Conservation (phyloP, 2,113 vertebrate genomes). For the Danionella cerebrum region DNA sequence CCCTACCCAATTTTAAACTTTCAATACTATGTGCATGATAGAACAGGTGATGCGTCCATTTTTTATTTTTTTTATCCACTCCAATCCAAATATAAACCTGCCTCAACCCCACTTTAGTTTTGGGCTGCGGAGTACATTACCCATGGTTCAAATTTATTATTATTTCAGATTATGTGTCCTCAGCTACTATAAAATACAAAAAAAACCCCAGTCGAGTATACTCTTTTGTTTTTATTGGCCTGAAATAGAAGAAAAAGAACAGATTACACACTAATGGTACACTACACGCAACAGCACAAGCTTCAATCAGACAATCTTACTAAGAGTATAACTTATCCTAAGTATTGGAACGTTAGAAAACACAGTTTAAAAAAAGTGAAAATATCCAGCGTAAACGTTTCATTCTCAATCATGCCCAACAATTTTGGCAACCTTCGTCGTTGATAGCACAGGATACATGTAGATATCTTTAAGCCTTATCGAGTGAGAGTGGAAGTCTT, state of each 20-base stretch:
- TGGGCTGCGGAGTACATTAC: too few species aligned
- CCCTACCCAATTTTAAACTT: too few species aligned
- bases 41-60: too few species aligned
- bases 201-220: too few species aligned
- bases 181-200: too few species aligned
- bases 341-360: background rate
- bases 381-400: background rate
- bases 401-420: background rate
- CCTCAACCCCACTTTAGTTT: too few species aligned
- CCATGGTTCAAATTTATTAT: too few species aligned
- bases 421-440: slow-evolving; percentile 9
- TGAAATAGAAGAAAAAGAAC: slow-evolving; percentile 1
- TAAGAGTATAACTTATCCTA: background rate
- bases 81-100: too few species aligned
- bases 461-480: background rate
- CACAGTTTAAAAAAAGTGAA: slow-evolving; percentile 6
- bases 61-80: too few species aligned
- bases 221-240: slow-evolving; percentile 18
- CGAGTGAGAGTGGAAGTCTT: slow-evolving; percentile 2
- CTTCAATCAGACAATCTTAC: background rate
- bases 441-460: slow-evolving; percentile 10
- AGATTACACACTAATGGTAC: background rate
- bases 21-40: too few species aligned
- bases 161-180: too few species aligned
- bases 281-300: background rate